phyloP scores from a whole-genome alignment of 2,888 invertebrate species.

The Hipparchia semele region DNA sequence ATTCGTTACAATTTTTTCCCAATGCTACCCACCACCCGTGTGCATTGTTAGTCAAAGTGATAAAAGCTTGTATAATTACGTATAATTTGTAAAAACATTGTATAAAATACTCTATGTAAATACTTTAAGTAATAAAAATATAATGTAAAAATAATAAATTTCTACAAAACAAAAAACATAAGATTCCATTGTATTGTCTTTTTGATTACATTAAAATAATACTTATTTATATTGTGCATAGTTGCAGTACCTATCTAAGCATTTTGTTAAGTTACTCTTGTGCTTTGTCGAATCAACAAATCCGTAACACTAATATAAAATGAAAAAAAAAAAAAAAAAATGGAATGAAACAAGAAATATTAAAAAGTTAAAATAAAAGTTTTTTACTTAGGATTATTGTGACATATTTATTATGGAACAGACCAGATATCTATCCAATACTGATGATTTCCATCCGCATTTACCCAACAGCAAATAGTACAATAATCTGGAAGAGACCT shows the following conservation, averaged over 20 bases:
- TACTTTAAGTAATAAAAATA: constrained; percentile 5
- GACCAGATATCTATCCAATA: too few relatives aligned
- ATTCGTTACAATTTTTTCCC: constrained; percentile 42
- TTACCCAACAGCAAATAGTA: too few relatives aligned
- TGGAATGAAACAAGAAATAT: constrained; percentile 9
- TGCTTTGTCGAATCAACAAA: neutral
- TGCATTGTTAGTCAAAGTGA: constrained; percentile 45
- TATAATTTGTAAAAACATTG: constrained; percentile 10
- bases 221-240: neutral
- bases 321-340: neutral
- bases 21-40: constrained; percentile 73
- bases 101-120: constrained; percentile 15
- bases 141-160: neutral
- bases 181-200: neutral
- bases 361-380: neutral
- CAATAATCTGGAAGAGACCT: too few relatives aligned
- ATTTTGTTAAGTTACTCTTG: neutral
- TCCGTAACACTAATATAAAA: neutral
- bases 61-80: constrained; percentile 7
- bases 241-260: neutral
- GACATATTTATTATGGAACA: too few relatives aligned
- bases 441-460: too few relatives aligned
- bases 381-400: too few relatives aligned
- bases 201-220: constrained; percentile 1
- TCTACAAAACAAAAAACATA: neutral